Evolutionary conservation across 2,113 vertebrate genomes (phyloP).

Genomic region (Amphiprion ocellaris): DNA sequence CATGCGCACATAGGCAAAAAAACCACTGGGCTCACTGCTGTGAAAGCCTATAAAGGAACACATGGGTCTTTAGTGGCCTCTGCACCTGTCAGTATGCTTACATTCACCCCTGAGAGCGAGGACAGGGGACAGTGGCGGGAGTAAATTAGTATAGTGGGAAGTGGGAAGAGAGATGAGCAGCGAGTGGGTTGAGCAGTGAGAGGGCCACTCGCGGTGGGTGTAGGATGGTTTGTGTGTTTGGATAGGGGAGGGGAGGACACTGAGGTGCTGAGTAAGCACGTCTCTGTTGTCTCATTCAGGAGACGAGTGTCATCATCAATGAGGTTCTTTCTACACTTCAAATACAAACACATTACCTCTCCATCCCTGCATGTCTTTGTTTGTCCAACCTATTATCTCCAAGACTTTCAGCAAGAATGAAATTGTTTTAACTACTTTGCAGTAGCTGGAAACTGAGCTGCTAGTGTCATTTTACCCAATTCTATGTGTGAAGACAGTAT

Average conservation of each 20-base stretch:
- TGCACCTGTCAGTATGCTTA: slow-evolving; percentile 79
- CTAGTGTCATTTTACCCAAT: too few relatives aligned
- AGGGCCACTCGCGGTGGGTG: slow-evolving; percentile 9
- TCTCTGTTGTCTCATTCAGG: slow-evolving; percentile 48
- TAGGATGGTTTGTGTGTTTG: slow-evolving; percentile 51
- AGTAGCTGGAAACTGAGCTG: background rate
- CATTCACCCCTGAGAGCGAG: slow-evolving; percentile 50
- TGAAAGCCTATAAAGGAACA: slow-evolving; percentile 50
- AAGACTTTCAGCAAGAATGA: background rate
- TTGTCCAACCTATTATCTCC: background rate
- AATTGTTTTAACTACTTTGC: background rate
- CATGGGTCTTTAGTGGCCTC: slow-evolving; percentile 61
- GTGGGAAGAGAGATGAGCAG: slow-evolving; percentile 16
- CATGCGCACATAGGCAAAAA: background rate
- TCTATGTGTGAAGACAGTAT: too few relatives aligned
- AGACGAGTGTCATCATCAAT: slow-evolving; percentile 56
- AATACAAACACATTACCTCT: slow-evolving; percentile 45
- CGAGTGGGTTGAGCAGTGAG: slow-evolving; percentile 24
- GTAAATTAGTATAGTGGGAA: slow-evolving; percentile 48
- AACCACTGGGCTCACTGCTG: slow-evolving; percentile 45
- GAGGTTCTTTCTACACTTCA: slow-evolving; percentile 54
- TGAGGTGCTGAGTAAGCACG: slow-evolving; percentile 62
- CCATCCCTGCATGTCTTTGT: background rate
- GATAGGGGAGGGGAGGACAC: slow-evolving; percentile 24
- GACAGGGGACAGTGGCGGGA: slow-evolving; percentile 43